These are phyloP conservation scores for Phalacrocorax pelagicus DNA, from an alignment of 2,113 vertebrate species.

Conservation along the genomic window DNA sequence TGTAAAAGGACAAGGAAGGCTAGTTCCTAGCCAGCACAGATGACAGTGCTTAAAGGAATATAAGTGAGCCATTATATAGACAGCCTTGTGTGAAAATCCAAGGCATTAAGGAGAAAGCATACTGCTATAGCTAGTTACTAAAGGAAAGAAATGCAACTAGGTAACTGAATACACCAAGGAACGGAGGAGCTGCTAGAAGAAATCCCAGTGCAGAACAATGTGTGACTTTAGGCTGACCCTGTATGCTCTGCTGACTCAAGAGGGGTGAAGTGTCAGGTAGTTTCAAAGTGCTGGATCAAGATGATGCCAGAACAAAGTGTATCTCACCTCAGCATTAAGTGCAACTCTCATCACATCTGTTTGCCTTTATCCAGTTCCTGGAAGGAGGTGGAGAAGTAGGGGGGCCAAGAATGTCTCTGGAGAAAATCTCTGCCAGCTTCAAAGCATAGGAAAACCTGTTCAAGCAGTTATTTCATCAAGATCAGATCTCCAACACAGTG, in stretches of 20 bases:
- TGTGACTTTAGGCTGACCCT: background rate
- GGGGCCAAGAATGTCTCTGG: background rate
- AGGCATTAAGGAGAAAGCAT: background rate
- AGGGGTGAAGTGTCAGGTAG: background rate
- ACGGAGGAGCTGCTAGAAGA: background rate
- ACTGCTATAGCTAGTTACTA: background rate
- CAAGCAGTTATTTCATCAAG: background rate
- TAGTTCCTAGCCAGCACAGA: background rate
- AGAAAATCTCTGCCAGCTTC: constrained; percentile 7
- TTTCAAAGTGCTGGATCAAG: background rate
- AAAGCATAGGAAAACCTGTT: background rate
- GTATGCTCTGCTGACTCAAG: background rate
- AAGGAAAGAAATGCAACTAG: background rate
- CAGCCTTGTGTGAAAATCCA: background rate
- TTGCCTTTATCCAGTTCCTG: background rate
- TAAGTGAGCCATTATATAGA: background rate
- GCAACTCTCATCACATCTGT: background rate
- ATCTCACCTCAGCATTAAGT: background rate
- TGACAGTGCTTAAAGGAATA: background rate
- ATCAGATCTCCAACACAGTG: background rate
- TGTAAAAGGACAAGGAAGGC: background rate
- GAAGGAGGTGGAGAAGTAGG: background rate
- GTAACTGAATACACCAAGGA: background rate
- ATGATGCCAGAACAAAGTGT: background rate
- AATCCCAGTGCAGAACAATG: background rate